A percentile compares a stretch with the other conserved stretches of the same genome.
Evolutionary conservation across 2,113 vertebrate species (phyloP).

Genomic region (Donacobius atricapilla): DNA sequence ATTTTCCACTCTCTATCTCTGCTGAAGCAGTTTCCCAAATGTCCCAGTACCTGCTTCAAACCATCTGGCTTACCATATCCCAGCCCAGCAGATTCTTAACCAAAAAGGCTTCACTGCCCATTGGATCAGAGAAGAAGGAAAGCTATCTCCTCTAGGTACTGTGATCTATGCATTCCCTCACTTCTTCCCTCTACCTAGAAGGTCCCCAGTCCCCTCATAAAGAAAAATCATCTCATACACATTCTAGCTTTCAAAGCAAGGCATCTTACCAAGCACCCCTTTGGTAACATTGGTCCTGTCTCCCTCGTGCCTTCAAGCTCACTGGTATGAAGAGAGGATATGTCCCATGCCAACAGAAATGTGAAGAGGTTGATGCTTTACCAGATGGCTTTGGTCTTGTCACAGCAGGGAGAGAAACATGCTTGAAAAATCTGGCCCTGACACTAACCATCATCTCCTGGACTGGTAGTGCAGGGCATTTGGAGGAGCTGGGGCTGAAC

Average conservation of each 20-base stretch:
- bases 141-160: neutral
- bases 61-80: neutral
- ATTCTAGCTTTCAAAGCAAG: neutral
- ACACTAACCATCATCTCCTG: neutral
- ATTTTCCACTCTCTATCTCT: neutral
- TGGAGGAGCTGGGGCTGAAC: neutral
- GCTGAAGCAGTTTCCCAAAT: neutral
- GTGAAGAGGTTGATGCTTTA: neutral
- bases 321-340: neutral
- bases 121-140: neutral
- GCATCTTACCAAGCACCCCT: neutral
- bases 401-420: neutral
- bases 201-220: neutral
- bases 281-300: fast-evolving
- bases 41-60: neutral
- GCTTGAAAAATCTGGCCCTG: neutral
- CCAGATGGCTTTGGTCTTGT: neutral
- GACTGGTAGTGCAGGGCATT: neutral
- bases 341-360: neutral
- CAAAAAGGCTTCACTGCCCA: neutral
- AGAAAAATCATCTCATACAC: neutral
- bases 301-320: neutral
- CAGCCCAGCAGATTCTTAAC: neutral
- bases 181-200: neutral
- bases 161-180: neutral